phyloP scores from a whole-genome alignment of 1,140 invertebrate species.

The Drosophila erecta region DNA sequence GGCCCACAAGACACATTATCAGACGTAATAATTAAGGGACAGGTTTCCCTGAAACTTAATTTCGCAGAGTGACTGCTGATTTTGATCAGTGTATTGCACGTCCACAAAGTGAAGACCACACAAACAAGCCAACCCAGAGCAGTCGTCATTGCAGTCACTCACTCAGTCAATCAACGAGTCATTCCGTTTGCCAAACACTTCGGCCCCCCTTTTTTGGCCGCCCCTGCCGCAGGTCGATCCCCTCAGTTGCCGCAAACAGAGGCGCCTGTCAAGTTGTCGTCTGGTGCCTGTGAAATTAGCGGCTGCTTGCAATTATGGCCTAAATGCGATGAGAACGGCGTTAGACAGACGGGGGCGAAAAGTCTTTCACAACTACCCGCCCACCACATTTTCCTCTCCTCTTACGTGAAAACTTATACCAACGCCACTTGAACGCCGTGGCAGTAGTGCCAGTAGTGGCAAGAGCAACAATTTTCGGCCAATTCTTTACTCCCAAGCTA shows the following conservation, averaged over 20 bases:
- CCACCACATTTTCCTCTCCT: background rate
- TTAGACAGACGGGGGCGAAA: constrained; percentile 30
- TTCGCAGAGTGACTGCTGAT: background rate
- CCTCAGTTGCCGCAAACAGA: constrained; percentile 13
- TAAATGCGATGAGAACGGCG: constrained; percentile 39
- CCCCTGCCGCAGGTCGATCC: constrained; percentile 5
- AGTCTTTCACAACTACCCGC: constrained; percentile 22
- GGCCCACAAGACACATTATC: background rate
- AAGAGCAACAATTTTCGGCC: constrained; percentile 37
- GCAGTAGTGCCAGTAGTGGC: constrained; percentile 10
- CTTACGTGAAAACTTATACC: constrained; percentile 22
- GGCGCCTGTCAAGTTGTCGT: constrained; percentile 74
- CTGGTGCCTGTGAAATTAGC: constrained; percentile 71
- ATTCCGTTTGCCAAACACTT: constrained; percentile 36
- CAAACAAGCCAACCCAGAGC: constrained; percentile 23
- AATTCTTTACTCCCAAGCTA: constrained; percentile 43
- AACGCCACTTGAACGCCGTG: constrained; percentile 33
- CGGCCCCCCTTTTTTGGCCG: background rate
- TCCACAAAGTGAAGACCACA: constrained; percentile 39
- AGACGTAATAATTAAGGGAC: too few species aligned
- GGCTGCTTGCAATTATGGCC: constrained; percentile 62
- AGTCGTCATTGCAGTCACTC: constrained; percentile 51
- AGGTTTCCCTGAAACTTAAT: too few species aligned
- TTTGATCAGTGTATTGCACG: constrained; percentile 11
- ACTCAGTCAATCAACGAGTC: constrained; percentile 64